Percentiles rank a stretch among this genome's conserved stretches.
These are phyloP conservation scores for Tenebrosternarchus preto DNA, from an alignment of 2,113 vertebrate genomes.

Conservation along the genomic window DNA sequence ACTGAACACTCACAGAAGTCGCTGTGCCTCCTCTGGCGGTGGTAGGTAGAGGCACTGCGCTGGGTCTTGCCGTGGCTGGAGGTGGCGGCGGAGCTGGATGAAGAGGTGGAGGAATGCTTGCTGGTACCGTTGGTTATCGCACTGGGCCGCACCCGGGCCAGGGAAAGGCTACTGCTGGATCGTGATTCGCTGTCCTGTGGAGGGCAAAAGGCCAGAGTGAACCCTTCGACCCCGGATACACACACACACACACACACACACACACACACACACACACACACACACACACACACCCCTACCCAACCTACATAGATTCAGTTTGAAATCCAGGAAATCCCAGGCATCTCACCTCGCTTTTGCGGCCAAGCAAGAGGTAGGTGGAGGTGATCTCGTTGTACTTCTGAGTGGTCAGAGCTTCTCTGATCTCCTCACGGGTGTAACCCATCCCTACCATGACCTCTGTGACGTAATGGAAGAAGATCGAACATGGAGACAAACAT, in stretches of 20 bases:
- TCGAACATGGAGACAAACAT: background rate
- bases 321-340: background rate
- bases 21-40: slow-evolving; percentile 90
- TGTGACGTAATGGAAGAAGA: slow-evolving; percentile 56
- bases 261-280: background rate
- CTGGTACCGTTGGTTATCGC: slow-evolving; percentile 85
- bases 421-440: slow-evolving; percentile 89
- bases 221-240: background rate
- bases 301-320: too few species aligned
- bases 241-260: background rate
- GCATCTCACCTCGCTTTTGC: slow-evolving; percentile 77
- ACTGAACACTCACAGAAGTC: slow-evolving; percentile 86
- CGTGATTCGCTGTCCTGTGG: slow-evolving; percentile 79
- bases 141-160: slow-evolving; percentile 85
- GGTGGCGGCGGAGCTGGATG: slow-evolving; percentile 75
- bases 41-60: slow-evolving; percentile 84
- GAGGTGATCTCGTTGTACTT: slow-evolving; percentile 94
- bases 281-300: background rate
- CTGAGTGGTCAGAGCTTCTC: slow-evolving; percentile 85
- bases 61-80: slow-evolving; percentile 85
- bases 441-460: slow-evolving; percentile 96
- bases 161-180: slow-evolving; percentile 80
- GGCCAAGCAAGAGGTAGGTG: slow-evolving; percentile 90
- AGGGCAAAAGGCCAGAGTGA: slow-evolving; percentile 7
- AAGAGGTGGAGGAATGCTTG: slow-evolving; percentile 78